phyloP scores from a whole-genome alignment of 1,140 invertebrate species.

The Bombus sylvicola region DNA sequence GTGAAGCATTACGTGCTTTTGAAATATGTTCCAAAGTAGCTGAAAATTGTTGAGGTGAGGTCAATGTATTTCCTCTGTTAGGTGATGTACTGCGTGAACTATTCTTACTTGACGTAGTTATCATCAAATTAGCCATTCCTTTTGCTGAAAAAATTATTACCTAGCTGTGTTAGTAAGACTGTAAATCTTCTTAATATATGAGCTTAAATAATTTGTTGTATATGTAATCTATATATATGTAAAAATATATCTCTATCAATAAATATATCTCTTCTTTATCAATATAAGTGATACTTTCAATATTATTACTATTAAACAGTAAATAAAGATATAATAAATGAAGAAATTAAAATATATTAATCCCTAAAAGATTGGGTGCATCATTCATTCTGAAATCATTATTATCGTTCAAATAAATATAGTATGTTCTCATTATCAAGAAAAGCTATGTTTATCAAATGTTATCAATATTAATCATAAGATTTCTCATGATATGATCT shows the following conservation, averaged over 20 bases:
- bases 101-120: conserved; percentile 79
- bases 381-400: neutral
- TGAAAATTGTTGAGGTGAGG: conserved; percentile 66
- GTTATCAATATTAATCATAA: conserved; percentile 21
- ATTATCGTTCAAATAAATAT: neutral
- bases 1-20: conserved; percentile 78
- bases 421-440: neutral
- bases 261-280: neutral
- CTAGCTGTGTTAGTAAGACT: conserved; percentile 11
- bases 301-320: neutral
- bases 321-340: neutral
- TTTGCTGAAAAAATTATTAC: conserved; percentile 54
- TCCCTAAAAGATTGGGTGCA: neutral
- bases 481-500: neutral
- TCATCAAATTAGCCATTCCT: conserved; percentile 82
- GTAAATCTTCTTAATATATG: conserved; percentile 32
- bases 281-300: neutral
- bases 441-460: conserved; percentile 5
- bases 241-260: neutral
- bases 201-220: neutral
- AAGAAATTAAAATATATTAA: neutral
- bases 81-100: conserved; percentile 81
- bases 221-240: neutral
- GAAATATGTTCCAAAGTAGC: conserved; percentile 73
- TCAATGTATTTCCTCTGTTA: conserved; percentile 73